Evolutionary conservation across 2,888 invertebrate genomes (phyloP).

Genomic region (Leptopilina myrica): DNA sequence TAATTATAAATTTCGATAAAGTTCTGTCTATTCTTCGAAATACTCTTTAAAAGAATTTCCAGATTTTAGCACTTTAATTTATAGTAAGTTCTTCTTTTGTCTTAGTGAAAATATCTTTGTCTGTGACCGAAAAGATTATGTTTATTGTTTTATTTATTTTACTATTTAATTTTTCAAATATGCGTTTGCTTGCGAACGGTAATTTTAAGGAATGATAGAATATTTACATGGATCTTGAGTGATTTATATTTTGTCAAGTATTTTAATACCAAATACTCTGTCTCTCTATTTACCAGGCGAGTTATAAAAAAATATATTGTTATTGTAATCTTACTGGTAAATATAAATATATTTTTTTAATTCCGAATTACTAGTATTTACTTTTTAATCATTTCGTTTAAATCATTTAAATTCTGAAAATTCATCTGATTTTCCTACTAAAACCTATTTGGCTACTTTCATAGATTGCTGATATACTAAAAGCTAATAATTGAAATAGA

Average conservation of each 20-base stretch:
- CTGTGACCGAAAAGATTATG: neutral
- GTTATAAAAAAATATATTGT: neutral
- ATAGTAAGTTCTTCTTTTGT: too few species aligned
- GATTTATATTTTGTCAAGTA: slow-evolving; percentile 27
- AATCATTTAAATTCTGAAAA: too few species aligned
- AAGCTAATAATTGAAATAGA: too few species aligned
- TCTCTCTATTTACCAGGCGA: neutral
- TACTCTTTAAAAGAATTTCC: too few species aligned
- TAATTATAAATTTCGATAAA: neutral
- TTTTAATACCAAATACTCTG: slow-evolving; percentile 35
- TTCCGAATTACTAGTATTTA: neutral
- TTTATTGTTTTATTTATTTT: too few species aligned
- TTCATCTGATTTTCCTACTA: too few species aligned
- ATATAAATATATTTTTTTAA: slow-evolving; percentile 28
- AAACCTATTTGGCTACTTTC: too few species aligned
- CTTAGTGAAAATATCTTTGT: too few species aligned
- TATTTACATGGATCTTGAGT: neutral
- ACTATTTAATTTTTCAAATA: neutral
- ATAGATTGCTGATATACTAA: too few species aligned
- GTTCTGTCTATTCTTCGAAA: too few species aligned
- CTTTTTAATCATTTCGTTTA: too few species aligned
- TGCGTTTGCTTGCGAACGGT: neutral
- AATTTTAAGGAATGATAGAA: neutral
- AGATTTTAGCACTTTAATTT: too few species aligned
- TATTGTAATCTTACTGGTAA: neutral